Conservation (phyloP, 2,113 vertebrate species). For the Sula dactylatra region DNA sequence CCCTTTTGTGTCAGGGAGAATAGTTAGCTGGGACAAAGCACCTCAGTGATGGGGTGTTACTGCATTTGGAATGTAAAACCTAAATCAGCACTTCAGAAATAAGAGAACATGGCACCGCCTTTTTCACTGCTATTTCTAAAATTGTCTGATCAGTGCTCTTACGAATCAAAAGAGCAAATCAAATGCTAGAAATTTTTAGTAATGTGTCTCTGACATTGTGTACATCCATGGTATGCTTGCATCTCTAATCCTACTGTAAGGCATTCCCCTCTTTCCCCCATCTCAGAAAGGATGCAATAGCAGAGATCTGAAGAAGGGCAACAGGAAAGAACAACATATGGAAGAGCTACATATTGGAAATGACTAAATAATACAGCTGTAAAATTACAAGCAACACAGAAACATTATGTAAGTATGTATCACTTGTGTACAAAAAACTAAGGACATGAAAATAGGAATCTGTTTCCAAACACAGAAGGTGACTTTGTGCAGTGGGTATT, state of each 20-base stretch:
- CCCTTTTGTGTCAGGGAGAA: not conserved
- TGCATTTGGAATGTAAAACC: not conserved
- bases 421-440: not conserved
- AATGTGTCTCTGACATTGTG: not conserved
- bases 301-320: not conserved
- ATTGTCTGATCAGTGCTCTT: not conserved
- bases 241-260: not conserved
- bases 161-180: not conserved
- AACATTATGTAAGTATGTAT: not conserved
- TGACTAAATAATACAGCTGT: not conserved
- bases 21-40: not conserved
- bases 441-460: not conserved
- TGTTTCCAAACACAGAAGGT: not conserved
- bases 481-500: not conserved
- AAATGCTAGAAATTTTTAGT: not conserved
- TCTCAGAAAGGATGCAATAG: not conserved
- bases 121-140: not conserved
- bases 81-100: not conserved
- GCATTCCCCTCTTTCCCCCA: not conserved
- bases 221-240: not conserved
- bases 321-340: not conserved
- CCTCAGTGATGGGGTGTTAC: fast-evolving
- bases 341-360: not conserved
- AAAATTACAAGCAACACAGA: not conserved
- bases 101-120: not conserved